Conservation (phyloP, 2,888 invertebrate species). For the Heliothis peltigera region DNA sequence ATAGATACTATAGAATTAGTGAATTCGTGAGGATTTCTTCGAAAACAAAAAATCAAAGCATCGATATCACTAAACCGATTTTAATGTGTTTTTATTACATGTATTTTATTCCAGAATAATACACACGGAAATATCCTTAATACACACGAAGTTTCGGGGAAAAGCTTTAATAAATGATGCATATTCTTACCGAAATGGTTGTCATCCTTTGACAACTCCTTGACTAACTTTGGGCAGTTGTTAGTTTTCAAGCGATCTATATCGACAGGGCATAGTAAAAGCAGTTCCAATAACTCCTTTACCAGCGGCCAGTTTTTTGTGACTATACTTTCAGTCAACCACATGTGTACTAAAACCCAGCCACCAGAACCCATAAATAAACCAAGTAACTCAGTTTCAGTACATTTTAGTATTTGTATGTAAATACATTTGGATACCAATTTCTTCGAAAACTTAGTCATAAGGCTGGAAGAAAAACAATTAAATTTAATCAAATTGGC, state of each 20-base stretch:
- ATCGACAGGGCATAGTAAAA: constrained; percentile 96
- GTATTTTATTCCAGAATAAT: no score
- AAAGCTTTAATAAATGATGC: constrained; percentile 10
- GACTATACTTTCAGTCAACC: constrained; percentile 96
- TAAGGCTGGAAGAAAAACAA: constrained; percentile 92
- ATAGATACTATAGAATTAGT: no score
- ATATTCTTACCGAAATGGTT: constrained; percentile 93
- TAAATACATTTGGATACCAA: constrained; percentile 98
- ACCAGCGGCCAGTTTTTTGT: constrained; percentile 96
- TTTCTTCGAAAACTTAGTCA: constrained; percentile 98
- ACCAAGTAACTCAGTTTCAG: constrained; percentile 94
- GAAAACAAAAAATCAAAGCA: no score
- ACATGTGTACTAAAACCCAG: constrained; percentile 96
- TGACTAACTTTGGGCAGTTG: constrained; percentile 97
- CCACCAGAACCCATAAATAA: constrained; percentile 97
- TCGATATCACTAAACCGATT: no score
- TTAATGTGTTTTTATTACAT: no score
- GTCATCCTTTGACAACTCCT: constrained; percentile 95
- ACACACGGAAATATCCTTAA: no score
- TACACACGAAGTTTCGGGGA: neutral
- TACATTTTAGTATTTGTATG: constrained; percentile 96
- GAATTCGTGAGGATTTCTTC: no score
- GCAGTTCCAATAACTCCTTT: constrained; percentile 95
- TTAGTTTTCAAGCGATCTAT: constrained; percentile 97
- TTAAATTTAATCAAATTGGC: constrained; percentile 14